Percentiles rank a stretch among this genome's conserved stretches.
phyloP scores from a whole-genome alignment of 2,113 vertebrate genomes.

The Dicrurus megarhynchus region DNA sequence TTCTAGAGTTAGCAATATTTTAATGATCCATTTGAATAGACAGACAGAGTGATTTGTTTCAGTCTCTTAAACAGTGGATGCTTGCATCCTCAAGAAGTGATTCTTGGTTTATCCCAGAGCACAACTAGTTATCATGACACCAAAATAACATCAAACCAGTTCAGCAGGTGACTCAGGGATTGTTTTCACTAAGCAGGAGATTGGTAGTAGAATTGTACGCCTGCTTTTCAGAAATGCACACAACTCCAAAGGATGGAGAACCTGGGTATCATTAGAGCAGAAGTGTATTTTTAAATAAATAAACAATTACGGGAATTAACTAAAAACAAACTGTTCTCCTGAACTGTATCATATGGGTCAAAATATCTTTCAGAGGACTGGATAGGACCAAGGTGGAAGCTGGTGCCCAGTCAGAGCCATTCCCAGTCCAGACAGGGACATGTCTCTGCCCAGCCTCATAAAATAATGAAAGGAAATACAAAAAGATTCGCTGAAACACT shows the following conservation, averaged over 20 bases:
- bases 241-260: not conserved
- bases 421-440: not conserved
- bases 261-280: not conserved
- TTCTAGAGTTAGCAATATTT: not conserved
- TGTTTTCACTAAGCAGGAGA: not conserved
- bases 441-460: not conserved
- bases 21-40: not conserved
- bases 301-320: not conserved
- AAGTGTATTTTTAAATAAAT: not conserved
- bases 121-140: not conserved
- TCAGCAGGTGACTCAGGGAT: not conserved
- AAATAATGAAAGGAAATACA: conserved; percentile 12
- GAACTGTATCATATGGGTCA: not conserved
- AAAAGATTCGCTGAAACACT: conserved; percentile 57
- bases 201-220: not conserved
- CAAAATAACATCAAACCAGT: not conserved
- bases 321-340: not conserved
- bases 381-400: not conserved
- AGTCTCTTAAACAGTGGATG: not conserved
- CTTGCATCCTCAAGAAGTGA: not conserved
- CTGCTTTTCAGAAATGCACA: not conserved
- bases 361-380: not conserved
- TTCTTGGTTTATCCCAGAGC: not conserved
- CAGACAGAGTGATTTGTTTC: not conserved
- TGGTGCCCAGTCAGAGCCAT: not conserved